Evolutionary conservation across 2,113 vertebrate species (phyloP).

Genomic region (Thunnus maccoyii): DNA sequence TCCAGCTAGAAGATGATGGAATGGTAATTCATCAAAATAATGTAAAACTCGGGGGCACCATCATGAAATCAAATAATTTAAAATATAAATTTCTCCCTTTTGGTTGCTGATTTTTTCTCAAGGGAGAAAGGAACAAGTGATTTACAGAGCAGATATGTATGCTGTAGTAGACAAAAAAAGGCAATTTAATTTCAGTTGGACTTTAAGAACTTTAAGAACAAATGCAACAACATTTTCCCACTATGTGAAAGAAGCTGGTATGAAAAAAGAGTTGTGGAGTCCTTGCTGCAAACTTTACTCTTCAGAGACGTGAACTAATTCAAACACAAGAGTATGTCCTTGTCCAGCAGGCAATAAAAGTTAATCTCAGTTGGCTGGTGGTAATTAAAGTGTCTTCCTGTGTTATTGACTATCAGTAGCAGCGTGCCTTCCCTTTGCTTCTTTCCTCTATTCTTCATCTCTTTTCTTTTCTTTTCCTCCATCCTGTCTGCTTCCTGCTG

Average conservation of each 20-base stretch:
- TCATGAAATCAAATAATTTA: too few species aligned
- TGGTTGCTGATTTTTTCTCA: too few species aligned
- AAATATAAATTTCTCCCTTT: too few species aligned
- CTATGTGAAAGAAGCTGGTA: background rate
- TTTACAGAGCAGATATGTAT: too few species aligned
- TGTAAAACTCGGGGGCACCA: too few species aligned
- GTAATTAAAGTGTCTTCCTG: constrained; percentile 83
- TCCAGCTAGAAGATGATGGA: too few species aligned
- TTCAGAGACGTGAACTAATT: constrained; percentile 38
- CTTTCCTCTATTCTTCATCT: constrained; percentile 58
- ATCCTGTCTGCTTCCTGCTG: constrained; percentile 71
- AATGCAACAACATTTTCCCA: background rate
- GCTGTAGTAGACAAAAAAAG: too few species aligned
- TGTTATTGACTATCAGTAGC: constrained; percentile 75
- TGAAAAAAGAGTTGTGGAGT: background rate
- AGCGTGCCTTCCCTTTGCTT: constrained; percentile 47
- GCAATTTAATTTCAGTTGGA: too few species aligned
- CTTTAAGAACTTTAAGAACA: too few species aligned
- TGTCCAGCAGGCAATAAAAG: constrained; percentile 65
- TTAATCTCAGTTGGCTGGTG: constrained; percentile 74
- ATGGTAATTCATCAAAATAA: too few species aligned
- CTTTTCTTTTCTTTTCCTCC: constrained; percentile 51
- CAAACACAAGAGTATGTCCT: constrained; percentile 61
- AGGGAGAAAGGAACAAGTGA: too few species aligned
- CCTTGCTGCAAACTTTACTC: constrained; percentile 24